Percentiles rank a stretch among this genome's conserved stretches.
Evolutionary conservation across 1,140 invertebrate genomes (phyloP).

Genomic region (Andrena cerasifolii): DNA sequence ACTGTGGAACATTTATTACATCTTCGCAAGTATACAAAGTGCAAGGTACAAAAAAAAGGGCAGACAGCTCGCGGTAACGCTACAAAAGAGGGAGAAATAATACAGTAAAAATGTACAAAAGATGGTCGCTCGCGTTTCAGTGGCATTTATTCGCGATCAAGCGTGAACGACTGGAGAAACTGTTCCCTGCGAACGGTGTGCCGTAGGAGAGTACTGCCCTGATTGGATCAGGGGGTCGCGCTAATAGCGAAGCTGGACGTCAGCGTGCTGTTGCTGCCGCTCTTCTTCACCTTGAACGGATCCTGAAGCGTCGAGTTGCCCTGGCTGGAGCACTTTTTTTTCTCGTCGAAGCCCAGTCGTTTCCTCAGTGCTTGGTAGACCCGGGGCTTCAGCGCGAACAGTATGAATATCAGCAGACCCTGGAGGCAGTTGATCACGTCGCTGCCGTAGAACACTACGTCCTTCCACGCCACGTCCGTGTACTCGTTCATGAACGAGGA

Average conservation of each 20-base stretch:
- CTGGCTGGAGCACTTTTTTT: constrained; percentile 30
- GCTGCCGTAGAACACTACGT: constrained; percentile 76
- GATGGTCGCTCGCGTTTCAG: not conserved
- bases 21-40: not conserved
- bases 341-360: constrained; percentile 47
- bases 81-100: not conserved
- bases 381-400: constrained; percentile 86
- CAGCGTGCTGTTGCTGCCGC: constrained; percentile 68
- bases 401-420: constrained; percentile 86
- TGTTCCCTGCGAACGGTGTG: not conserved
- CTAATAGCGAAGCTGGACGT: constrained; percentile 66
- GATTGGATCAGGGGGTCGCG: constrained; percentile 43
- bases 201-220: too few species aligned
- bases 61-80: not conserved
- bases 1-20: not conserved
- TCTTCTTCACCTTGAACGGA: constrained; percentile 67
- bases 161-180: too few species aligned
- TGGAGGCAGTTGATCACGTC: constrained; percentile 85
- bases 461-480: constrained; percentile 36
- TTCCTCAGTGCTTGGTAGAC: constrained; percentile 75
- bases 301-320: constrained; percentile 57
- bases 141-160: not conserved
- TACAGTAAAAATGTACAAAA: not conserved
- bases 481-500: constrained; percentile 79
- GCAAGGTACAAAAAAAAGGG: not conserved